These are phyloP conservation scores for Tenualosa thibaudeaui DNA, from an alignment of 2,797 vertebrate genomes.

Conservation along the genomic window DNA sequence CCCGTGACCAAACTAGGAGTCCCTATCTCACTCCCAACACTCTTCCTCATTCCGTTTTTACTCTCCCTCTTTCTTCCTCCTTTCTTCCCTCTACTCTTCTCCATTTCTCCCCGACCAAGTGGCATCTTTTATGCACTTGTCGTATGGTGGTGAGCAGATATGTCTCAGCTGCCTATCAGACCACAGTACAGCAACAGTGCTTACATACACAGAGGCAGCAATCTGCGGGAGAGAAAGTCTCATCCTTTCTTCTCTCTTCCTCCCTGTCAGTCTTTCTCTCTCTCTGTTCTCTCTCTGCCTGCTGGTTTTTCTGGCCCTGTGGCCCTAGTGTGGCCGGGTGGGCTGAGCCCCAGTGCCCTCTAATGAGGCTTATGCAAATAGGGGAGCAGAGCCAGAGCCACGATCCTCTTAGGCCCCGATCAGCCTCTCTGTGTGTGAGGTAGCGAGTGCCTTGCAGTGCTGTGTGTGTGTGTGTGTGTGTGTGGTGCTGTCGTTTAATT, in stretches of 20 bases:
- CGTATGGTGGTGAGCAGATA: background rate
- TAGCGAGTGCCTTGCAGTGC: background rate
- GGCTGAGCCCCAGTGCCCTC: conserved; percentile 35
- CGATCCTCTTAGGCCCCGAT: conserved; percentile 10
- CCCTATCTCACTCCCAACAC: background rate
- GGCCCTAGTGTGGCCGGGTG: conserved; percentile 45
- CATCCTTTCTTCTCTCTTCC: conserved; percentile 6
- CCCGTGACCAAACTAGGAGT: background rate
- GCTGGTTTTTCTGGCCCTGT: conserved; percentile 21
- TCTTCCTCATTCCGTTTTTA: background rate
- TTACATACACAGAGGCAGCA: background rate
- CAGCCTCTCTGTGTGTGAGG: background rate
- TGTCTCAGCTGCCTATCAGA: background rate
- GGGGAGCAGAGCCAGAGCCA: background rate
- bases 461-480: background rate
- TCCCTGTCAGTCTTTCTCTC: background rate
- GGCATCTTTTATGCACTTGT: background rate
- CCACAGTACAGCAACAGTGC: background rate
- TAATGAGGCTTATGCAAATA: conserved; percentile 50
- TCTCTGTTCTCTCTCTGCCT: background rate
- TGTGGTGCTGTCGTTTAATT: background rate
- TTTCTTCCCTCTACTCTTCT: background rate
- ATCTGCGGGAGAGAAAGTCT: background rate
- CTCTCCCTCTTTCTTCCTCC: background rate
- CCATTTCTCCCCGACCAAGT: background rate